These are phyloP conservation scores for Melieria picta DNA, from an alignment of 2,888 invertebrate genomes.

Conservation along the genomic window DNA sequence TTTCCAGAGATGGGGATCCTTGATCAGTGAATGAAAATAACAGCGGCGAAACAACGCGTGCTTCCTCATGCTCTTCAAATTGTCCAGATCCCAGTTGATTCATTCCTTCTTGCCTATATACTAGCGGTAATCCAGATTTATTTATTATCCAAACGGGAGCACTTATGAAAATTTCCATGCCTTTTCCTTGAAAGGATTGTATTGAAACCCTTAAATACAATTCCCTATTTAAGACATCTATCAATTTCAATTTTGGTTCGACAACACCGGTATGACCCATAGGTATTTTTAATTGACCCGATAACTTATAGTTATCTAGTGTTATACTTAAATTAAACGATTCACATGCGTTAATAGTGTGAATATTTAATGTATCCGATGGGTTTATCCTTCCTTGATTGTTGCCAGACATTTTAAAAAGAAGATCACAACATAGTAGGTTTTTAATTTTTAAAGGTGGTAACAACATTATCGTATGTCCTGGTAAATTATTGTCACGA, in stretches of 20 bases:
- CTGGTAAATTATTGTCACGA: slow-evolving; percentile 73
- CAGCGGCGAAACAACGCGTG: slow-evolving; percentile 90
- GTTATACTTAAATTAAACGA: slow-evolving; percentile 79
- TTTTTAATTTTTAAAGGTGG: slow-evolving; percentile 88
- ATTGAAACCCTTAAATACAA: slow-evolving; percentile 80
- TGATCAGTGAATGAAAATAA: slow-evolving; percentile 93
- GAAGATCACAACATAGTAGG: slow-evolving; percentile 85
- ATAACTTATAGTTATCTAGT: slow-evolving; percentile 85
- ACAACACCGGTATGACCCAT: slow-evolving; percentile 68
- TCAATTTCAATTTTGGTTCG: slow-evolving; percentile 76
- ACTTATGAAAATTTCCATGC: slow-evolving; percentile 76
- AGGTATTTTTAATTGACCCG: slow-evolving; percentile 72
- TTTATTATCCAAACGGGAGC: slow-evolving; percentile 96
- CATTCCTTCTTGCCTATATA: slow-evolving; percentile 91
- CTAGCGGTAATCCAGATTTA: slow-evolving; percentile 93
- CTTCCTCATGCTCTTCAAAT: slow-evolving; percentile 93
- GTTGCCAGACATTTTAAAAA: slow-evolving; percentile 69
- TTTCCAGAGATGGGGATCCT: slow-evolving; percentile 79
- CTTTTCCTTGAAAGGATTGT: slow-evolving; percentile 70
- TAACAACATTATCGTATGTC: slow-evolving; percentile 85
- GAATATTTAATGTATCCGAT: slow-evolving; percentile 67
- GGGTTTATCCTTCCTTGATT: slow-evolving; percentile 67
- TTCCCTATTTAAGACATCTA: slow-evolving; percentile 78
- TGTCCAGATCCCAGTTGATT: slow-evolving; percentile 85
- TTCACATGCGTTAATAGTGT: slow-evolving; percentile 69